Base-by-base conservation (phyloP, 2,888 invertebrate species). In the Brassicogethes aeneus region DNA sequence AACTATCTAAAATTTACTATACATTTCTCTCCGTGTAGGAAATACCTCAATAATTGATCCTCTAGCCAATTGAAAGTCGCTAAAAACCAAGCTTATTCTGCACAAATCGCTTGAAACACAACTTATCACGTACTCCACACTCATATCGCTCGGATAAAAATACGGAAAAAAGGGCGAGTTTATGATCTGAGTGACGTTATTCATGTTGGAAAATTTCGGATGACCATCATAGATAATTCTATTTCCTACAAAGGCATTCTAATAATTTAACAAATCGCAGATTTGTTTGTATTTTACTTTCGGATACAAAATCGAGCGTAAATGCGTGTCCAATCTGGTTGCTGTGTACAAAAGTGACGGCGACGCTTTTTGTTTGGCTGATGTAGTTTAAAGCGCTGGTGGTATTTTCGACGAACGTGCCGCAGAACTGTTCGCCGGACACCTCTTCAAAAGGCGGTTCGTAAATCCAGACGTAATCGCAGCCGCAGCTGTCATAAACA, bases 111-210 rank as follows among this genome's bases (percentile, higher is more conserved):
- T 44, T 12, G 51, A 48, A 42, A 56, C 52, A 17, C 82, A 82
- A 17, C 71, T 74, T 12, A 83, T 71, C 16, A 79, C 68, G 53
- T 81, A 78, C 56, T 83, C 82, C 40, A 76, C 70, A 32, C 76
- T 77, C 52, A 80, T 70, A 57, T 83, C 83, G 30, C 76, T 70
- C 1, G 81, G 79, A 65, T 82, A 82, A 10, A 72, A 68, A 48
- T 75, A 68, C 0, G 83, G 82, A 51, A 83, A 83, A 57, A 77
- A 82, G 1, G 83, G 82, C 1, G 82, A 80, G 1, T 74, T 72
- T 39, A 82, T 66, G 32, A 71, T 65, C 38, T 77, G 77, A 8
- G 70, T 62, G 36, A 53, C 61, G 58, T 67, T 53, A 57, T 71
- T 68, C 55, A 69, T 58, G 29, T 51, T 53, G 7, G 47, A 50